Conservation (phyloP, 1,140 invertebrate species). For the Megathymus violae region DNA sequence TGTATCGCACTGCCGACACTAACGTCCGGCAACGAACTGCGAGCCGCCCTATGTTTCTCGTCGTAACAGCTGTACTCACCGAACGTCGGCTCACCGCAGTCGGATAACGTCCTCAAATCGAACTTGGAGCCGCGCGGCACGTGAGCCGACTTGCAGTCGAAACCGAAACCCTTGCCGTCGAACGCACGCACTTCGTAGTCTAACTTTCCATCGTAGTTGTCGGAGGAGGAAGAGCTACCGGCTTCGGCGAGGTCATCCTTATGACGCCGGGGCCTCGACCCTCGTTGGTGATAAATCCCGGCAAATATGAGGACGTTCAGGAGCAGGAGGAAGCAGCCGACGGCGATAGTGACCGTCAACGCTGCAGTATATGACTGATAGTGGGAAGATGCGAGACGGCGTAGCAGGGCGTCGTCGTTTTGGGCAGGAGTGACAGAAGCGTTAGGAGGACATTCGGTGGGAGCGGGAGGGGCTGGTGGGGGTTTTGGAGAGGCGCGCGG, state of each 20-base stretch:
- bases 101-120: conserved; percentile 81
- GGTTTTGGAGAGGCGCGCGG: conserved; percentile 67
- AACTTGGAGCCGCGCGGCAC: conserved; percentile 79
- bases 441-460: conserved; percentile 89
- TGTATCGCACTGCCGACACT: conserved; percentile 86
- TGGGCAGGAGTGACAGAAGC: conserved; percentile 79
- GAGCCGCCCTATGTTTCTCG: conserved; percentile 84
- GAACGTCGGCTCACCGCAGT: conserved; percentile 82
- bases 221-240: conserved; percentile 87
- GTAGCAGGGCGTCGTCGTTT: conserved; percentile 87
- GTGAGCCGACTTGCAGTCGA: conserved; percentile 82
- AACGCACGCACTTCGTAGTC: conserved; percentile 84
- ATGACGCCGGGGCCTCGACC: conserved; percentile 86
- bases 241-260: conserved; percentile 90
- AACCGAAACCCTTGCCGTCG: conserved; percentile 85
- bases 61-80: conserved; percentile 87
- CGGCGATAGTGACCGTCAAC: conserved; percentile 95
- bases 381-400: conserved; percentile 90
- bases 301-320: conserved; percentile 97
- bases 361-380: conserved; percentile 95
- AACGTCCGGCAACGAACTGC: conserved; percentile 85
- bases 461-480: conserved; percentile 63
- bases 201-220: conserved; percentile 85
- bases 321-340: conserved; percentile 94
- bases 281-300: conserved; percentile 95